Conservation (phyloP, 1,140 invertebrate genomes). For the Aleiodes sp. region DNA sequence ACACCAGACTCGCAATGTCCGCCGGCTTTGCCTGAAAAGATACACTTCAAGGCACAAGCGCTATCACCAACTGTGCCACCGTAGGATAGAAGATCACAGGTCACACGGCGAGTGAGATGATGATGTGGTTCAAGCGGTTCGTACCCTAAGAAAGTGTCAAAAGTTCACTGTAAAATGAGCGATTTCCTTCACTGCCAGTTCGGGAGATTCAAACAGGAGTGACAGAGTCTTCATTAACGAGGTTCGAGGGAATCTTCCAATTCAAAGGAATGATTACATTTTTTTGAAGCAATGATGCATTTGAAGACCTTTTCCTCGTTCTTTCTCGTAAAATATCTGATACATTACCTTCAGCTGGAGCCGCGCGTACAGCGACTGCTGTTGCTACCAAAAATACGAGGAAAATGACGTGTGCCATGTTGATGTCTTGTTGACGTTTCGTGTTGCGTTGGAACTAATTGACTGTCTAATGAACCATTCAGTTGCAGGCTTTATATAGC, state of each 20-base stretch:
- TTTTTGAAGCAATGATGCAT: too few species aligned
- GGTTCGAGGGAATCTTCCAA: too few species aligned
- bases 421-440: too few species aligned
- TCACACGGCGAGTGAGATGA: conserved; percentile 40
- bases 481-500: too few species aligned
- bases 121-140: neutral
- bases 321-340: neutral
- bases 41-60: conserved; percentile 51
- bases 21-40: conserved; percentile 48
- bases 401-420: conserved; percentile 31
- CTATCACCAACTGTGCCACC: conserved; percentile 40
- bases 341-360: conserved; percentile 3
- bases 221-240: too few species aligned
- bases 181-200: too few species aligned
- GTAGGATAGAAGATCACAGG: conserved; percentile 49
- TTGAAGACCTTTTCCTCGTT: neutral
- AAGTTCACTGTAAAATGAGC: too few species aligned
- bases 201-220: too few species aligned
- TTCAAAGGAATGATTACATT: too few species aligned
- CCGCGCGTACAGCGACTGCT: neutral
- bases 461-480: too few species aligned
- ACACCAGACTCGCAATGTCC: conserved; percentile 44
- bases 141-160: neutral
- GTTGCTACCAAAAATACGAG: conserved; percentile 14
- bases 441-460: neutral